Evolutionary conservation across 2,113 vertebrate genomes (phyloP).

Genomic region (Brienomyrus brachyistius): DNA sequence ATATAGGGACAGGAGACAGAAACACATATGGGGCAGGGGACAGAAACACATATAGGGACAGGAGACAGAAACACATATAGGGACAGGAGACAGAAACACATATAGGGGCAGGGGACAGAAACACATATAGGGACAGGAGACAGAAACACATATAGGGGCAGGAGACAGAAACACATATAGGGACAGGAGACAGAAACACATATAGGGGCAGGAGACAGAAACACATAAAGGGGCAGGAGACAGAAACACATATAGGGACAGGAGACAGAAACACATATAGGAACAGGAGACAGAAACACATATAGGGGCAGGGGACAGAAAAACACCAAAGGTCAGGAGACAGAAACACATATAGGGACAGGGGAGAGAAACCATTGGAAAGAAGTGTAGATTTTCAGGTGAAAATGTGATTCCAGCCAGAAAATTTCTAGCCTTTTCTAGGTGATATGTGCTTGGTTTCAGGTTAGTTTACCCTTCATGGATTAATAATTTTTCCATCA

Average conservation of each 20-base stretch:
- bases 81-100: neutral
- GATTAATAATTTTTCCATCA: constrained; percentile 6
- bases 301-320: no score
- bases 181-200: neutral
- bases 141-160: neutral
- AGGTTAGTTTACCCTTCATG: neutral
- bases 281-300: no score
- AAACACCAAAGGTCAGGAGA: no score
- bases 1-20: no score
- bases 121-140: neutral
- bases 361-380: neutral
- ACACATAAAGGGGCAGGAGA: neutral
- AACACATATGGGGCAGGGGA: no score
- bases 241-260: neutral
- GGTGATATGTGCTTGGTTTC: neutral
- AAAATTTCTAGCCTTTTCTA: neutral
- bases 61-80: no score
- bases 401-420: neutral
- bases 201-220: neutral
- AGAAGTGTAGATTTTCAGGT: neutral
- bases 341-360: no score
- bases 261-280: no score
- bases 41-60: no score
- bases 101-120: no score
- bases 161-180: no score